phyloP scores from a whole-genome alignment of 92 coral and sea anemone genomes.

The Bergia sp. region DNA sequence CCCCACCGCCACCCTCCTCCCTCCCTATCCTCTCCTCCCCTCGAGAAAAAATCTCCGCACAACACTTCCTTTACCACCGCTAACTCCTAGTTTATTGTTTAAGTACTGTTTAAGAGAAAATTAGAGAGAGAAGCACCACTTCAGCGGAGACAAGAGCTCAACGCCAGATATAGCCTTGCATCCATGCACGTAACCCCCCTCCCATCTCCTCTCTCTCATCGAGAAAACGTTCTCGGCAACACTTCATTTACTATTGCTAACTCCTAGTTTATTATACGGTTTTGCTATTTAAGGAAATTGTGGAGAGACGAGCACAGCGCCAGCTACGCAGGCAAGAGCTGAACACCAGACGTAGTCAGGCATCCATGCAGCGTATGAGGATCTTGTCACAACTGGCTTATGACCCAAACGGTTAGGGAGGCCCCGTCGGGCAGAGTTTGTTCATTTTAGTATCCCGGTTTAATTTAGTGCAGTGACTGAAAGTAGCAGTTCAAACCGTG shows the following conservation, averaged over 20 bases:
- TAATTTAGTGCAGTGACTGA: background rate
- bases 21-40: too few relatives aligned
- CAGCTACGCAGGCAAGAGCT: conserved; percentile 90
- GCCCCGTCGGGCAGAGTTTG: background rate
- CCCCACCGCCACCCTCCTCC: too few relatives aligned
- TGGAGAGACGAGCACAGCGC: conserved; percentile 93
- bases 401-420: conserved; percentile 91
- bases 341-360: conserved; percentile 92
- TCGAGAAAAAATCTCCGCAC: background rate
- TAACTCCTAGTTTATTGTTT: background rate
- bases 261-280: background rate
- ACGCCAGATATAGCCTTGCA: background rate
- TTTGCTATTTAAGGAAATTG: conserved; percentile 73
- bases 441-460: background rate
- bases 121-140: conserved; percentile 92
- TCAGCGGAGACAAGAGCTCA: conserved; percentile 87
- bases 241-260: background rate
- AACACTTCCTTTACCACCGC: background rate
- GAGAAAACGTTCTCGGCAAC: background rate
- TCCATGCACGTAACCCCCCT: too few relatives aligned
- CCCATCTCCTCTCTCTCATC: background rate
- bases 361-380: conserved; percentile 96
- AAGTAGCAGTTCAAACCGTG: background rate
- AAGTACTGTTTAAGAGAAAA: conserved; percentile 65
- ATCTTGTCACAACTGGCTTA: conserved; percentile 92